phyloP scores from a whole-genome alignment of 2,888 invertebrate species.

The Myathropa florea region DNA sequence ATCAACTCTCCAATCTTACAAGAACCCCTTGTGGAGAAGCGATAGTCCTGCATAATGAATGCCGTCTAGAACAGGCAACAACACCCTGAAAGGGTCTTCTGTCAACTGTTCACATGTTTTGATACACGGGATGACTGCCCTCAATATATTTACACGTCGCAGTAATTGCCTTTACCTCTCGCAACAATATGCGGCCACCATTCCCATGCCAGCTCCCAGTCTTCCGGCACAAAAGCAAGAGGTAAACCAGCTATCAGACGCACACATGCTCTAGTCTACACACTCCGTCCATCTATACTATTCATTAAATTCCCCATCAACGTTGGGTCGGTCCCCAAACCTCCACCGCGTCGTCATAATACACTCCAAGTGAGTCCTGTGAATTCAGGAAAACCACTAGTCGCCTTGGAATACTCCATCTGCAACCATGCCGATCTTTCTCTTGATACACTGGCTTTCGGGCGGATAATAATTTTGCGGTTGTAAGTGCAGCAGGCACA shows the following conservation, averaged over 20 bases:
- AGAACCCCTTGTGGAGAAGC: background rate
- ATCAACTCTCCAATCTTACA: background rate
- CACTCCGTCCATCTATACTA: background rate
- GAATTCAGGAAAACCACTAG: constrained; percentile 9
- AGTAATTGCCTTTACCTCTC: background rate
- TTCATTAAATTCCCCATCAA: constrained; percentile 20
- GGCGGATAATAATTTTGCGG: constrained; percentile 22
- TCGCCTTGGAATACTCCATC: constrained; percentile 1
- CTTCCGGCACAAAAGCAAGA: background rate
- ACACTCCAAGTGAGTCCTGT: background rate
- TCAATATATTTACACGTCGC: background rate
- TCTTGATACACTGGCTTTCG: background rate
- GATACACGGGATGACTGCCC: background rate
- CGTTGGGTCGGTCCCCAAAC: background rate
- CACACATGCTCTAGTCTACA: background rate
- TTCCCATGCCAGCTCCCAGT: background rate
- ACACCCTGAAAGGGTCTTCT: background rate
- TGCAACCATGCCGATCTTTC: background rate
- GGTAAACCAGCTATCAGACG: background rate
- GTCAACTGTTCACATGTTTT: background rate
- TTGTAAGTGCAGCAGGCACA: constrained; percentile 12
- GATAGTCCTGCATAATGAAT: background rate
- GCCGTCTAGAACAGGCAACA: background rate
- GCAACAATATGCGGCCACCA: background rate
- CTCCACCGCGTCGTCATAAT: background rate